Percentiles rank a stretch among this genome's conserved stretches.
These are phyloP conservation scores for Cyanocitta stelleri DNA, from an alignment of 2,113 vertebrate species.

Conservation along the genomic window DNA sequence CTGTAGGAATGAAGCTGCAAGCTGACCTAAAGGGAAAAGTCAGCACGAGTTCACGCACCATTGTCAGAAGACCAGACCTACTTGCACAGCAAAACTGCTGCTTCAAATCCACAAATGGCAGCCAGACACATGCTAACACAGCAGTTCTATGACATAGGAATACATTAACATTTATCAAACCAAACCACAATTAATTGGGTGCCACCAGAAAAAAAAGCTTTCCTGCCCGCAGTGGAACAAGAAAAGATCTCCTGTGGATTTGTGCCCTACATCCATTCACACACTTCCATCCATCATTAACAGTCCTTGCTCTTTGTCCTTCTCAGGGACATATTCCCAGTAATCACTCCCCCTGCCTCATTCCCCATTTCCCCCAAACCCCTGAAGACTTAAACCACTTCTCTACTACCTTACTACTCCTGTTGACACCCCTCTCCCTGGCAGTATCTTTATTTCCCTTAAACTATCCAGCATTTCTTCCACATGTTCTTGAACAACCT, in stretches of 20 bases:
- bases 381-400: not conserved
- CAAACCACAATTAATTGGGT: slow-evolving; percentile 11
- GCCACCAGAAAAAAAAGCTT: not conserved
- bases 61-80: not conserved
- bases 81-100: slow-evolving; percentile 7
- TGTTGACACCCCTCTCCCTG: not conserved
- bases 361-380: not conserved
- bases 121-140: slow-evolving; percentile 16
- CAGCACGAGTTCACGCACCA: not conserved
- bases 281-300: not conserved
- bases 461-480: not conserved
- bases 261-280: not conserved
- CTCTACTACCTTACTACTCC: not conserved
- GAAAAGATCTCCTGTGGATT: not conserved
- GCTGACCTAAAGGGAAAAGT: not conserved
- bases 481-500: not conserved
- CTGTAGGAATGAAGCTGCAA: not conserved
- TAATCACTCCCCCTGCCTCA: not conserved
- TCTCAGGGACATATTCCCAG: not conserved
- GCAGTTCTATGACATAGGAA: not conserved
- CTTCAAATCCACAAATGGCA: not conserved
- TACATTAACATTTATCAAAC: slow-evolving; percentile 32
- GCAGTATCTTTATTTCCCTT: not conserved
- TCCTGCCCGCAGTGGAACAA: not conserved
- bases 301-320: not conserved